Conservation (phyloP, 2,113 vertebrate genomes). For the Paradoxurus hermaphroditus region DNA sequence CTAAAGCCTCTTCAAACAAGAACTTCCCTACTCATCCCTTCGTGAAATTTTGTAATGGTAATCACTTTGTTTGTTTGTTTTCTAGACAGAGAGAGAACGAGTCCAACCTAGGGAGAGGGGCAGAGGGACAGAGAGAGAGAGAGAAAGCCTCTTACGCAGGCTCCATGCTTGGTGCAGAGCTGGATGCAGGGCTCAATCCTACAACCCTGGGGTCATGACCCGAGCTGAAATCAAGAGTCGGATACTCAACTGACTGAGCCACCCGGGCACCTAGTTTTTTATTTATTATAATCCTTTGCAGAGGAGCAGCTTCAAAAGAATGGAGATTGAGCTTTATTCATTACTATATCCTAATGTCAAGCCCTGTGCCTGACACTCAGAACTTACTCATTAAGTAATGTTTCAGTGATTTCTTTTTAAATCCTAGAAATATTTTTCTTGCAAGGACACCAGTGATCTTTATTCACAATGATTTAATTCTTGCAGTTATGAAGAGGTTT, state of each 20-base stretch:
- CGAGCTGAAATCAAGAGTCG: no score
- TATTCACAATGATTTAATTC: neutral
- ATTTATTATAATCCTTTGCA: neutral
- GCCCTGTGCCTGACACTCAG: neutral
- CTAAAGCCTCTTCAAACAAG: neutral
- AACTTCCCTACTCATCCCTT: neutral
- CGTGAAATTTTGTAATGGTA: neutral
- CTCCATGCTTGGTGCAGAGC: no score
- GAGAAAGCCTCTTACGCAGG: no score
- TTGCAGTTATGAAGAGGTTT: neutral
- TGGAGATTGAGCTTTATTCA: neutral
- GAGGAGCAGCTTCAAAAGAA: neutral
- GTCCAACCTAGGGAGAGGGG: no score
- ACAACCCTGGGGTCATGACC: no score
- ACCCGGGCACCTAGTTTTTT: neutral
- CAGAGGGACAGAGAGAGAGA: no score
- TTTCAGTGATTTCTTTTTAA: neutral
- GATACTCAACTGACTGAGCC: no score
- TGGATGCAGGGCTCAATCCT: no score
- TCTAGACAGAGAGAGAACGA: no score
- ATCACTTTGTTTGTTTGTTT: neutral
- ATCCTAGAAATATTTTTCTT: neutral
- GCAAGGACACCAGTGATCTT: neutral
- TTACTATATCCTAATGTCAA: neutral
- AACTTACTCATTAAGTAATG: neutral